Evolutionary conservation across 2,888 invertebrate species (phyloP).

Genomic region (Alviniconcha strummeri): DNA sequence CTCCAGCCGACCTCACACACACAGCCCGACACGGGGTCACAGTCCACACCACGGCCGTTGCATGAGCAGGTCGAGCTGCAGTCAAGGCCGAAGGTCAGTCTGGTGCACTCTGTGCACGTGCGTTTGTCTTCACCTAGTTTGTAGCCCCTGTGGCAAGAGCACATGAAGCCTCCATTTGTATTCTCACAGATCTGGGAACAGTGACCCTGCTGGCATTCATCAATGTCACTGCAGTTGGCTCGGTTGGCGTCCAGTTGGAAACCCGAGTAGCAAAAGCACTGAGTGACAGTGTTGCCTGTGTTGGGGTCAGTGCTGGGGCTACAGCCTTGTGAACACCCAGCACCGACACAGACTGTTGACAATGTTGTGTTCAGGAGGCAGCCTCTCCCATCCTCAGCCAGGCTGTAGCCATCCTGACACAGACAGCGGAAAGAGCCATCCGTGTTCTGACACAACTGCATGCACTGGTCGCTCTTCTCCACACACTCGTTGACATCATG

Average conservation of each 20-base stretch:
- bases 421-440: neutral
- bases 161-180: conserved; percentile 30
- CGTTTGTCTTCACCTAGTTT: conserved; percentile 15
- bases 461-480: neutral
- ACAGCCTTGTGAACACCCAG: neutral
- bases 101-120: conserved; percentile 24
- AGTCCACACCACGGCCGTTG: conserved; percentile 27
- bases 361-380: neutral
- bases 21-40: conserved; percentile 48
- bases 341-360: neutral
- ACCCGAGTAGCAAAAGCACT: neutral
- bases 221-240: conserved; percentile 10
- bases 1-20: conserved; percentile 59
- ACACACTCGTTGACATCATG: conserved; percentile 35
- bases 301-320: neutral
- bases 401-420: neutral
- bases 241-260: neutral
- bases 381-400: neutral
- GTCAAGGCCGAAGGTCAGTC: conserved; percentile 35
- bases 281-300: neutral
- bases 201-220: conserved; percentile 30
- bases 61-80: conserved; percentile 40
- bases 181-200: conserved; percentile 30
- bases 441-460: neutral
- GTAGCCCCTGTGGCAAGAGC: conserved; percentile 35